Evolutionary conservation across 2,888 invertebrate genomes (phyloP), one percentile per base, ranked within the genome.

Genomic region (Balanococcus diminutus): DNA sequence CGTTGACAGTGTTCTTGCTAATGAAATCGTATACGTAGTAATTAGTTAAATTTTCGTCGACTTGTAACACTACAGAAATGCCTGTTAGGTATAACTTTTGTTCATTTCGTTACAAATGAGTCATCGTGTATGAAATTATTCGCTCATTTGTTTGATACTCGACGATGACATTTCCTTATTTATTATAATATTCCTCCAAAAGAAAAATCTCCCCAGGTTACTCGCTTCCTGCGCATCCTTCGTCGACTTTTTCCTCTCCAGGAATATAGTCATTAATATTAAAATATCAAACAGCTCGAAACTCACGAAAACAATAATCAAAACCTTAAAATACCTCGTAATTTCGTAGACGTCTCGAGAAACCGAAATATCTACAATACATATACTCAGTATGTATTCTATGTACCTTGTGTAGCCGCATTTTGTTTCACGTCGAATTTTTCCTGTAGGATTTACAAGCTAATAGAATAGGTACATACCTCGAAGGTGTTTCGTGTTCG

Each of bases 11-110:
- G 16, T 42, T 56, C 56, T 56, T 9, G 56, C 22, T 56, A 56
- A 56, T 56, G 56, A 56, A 56, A 56, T 56, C 56, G 56, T 56
- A 56, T 56, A 56, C 56, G 19, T 3, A 56, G 56, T 56, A 56
- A 56, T 56, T 56, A 56, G 56, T 56, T 56, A 56, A 56, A 56
- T 56, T 56, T 56, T 56, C 56, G 56, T 22, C 56, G 56, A 56
- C 22, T 56, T 56, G 56, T 19, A 19, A 56, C 56, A 11, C 22
- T 56, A 56, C 56, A 6, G 22, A 22, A 56, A 56, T 56, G 56
- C 22, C 56, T 56, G 19, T 56, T 56, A n/a, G n/a, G n/a, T n/a
- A 56, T 56, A 19, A 56, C 42, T 16, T 42, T 42, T 42, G 42
- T 42, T 42, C 11, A 56, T 4, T 19, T 56, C 22, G 22, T n/a